These are phyloP conservation scores for Mystacides longicornis DNA, from an alignment of 2,888 invertebrate genomes.

Conservation along the genomic window DNA sequence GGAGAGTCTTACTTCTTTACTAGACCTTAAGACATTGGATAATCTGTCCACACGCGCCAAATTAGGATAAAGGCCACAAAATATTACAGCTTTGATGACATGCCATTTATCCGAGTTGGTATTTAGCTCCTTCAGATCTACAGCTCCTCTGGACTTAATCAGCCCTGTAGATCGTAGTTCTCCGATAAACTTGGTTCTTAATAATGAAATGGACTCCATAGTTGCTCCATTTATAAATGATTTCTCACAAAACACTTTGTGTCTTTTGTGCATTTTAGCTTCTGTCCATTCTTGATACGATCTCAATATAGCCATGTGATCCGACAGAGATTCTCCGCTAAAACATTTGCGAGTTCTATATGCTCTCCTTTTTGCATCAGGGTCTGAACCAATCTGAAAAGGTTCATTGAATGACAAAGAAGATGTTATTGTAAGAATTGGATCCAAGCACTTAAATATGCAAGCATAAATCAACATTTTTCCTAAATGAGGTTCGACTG, in stretches of 20 bases:
- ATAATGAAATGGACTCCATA: slow-evolving; percentile 86
- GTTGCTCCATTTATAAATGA: slow-evolving; percentile 71
- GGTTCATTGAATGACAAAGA: slow-evolving; percentile 73
- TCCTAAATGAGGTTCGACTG: slow-evolving; percentile 85
- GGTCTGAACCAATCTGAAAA: slow-evolving; percentile 66
- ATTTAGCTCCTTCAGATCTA: slow-evolving; percentile 74
- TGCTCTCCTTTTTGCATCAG: slow-evolving; percentile 56
- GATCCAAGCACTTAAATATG: slow-evolving; percentile 87
- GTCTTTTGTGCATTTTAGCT: slow-evolving; percentile 54
- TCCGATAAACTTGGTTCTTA: slow-evolving; percentile 74
- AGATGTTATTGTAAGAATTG: slow-evolving; percentile 85
- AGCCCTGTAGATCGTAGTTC: slow-evolving; percentile 71
- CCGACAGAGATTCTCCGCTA: slow-evolving; percentile 71
- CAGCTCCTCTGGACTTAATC: slow-evolving; percentile 53
- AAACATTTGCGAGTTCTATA: slow-evolving; percentile 61
- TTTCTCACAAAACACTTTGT: slow-evolving; percentile 64
- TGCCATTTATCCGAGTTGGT: slow-evolving; percentile 81
- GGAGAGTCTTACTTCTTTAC: slow-evolving; percentile 49
- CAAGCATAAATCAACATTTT: slow-evolving; percentile 88
- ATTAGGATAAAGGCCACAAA: slow-evolving; percentile 86
- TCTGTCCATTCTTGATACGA: slow-evolving; percentile 70
- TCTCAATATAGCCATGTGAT: slow-evolving; percentile 79
- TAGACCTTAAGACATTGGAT: slow-evolving; percentile 54
- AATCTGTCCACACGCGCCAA: slow-evolving; percentile 66
- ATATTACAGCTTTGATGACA: slow-evolving; percentile 82